These are phyloP conservation scores for Apis cerana DNA, from an alignment of 1,140 invertebrate genomes.

Conservation along the genomic window DNA sequence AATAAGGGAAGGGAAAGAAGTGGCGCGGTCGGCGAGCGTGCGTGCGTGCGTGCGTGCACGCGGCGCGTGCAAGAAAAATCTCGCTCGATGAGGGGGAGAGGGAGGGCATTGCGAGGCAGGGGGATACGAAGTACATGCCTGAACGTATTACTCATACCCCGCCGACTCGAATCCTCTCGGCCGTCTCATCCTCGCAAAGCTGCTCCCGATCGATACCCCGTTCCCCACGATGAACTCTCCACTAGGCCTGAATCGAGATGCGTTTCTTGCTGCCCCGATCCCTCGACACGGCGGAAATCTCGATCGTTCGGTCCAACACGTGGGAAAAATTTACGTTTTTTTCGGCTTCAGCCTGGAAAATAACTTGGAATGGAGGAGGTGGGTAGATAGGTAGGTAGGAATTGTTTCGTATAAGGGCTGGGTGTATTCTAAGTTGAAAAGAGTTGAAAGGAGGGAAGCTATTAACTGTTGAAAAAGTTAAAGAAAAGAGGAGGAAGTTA, in stretches of 20 bases:
- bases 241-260: conserved; percentile 35
- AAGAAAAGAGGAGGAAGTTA: too few species aligned
- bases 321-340: neutral
- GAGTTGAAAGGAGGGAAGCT: too few species aligned
- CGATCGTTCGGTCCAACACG: neutral
- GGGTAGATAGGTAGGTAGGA: too few species aligned
- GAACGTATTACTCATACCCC: conserved; percentile 53
- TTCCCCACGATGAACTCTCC: conserved; percentile 15
- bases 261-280: neutral
- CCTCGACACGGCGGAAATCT: neutral
- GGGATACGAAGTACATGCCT: conserved; percentile 16
- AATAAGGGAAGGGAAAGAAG: conserved; percentile 59
- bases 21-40: conserved; percentile 23
- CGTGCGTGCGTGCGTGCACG: conserved; percentile 30
- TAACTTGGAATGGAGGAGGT: neutral
- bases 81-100: neutral
- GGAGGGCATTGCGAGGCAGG: too few species aligned
- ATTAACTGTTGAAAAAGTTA: too few species aligned
- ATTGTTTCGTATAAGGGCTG: too few species aligned
- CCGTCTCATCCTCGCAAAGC: conserved; percentile 19
- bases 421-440: too few species aligned
- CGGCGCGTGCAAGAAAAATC: conserved; percentile 54
- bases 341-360: neutral
- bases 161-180: neutral
- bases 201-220: conserved; percentile 12